Percentiles rank a stretch among this genome's conserved stretches.
Evolutionary conservation across 1,140 invertebrate species (phyloP).

Genomic region (Cheumatopsyche charites): DNA sequence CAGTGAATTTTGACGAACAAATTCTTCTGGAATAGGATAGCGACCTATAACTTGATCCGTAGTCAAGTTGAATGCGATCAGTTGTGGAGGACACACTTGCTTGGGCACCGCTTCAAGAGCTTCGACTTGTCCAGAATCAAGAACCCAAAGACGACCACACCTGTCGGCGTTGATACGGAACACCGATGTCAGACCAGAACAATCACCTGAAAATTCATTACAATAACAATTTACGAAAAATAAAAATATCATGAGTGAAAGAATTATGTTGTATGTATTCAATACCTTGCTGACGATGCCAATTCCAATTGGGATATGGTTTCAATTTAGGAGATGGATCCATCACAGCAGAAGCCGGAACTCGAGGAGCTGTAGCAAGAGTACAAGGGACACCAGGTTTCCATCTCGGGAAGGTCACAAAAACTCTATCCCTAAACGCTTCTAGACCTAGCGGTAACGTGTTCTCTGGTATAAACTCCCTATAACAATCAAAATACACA

Average conservation of each 20-base stretch:
- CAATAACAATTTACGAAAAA: not conserved
- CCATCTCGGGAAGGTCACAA: constrained; percentile 79
- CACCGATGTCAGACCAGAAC: constrained; percentile 74
- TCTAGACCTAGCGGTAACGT: constrained; percentile 77
- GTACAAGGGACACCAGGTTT: constrained; percentile 78
- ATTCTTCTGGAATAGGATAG: constrained; percentile 68
- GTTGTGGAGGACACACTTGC: constrained; percentile 73
- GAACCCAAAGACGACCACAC: constrained; percentile 75
- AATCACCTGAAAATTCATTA: constrained; percentile 56
- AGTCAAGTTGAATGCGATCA: constrained; percentile 74
- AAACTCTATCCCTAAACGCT: constrained; percentile 68
- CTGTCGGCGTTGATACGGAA: constrained; percentile 75
- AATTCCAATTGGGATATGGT: constrained; percentile 78
- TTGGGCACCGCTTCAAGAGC: constrained; percentile 67
- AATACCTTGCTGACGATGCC: constrained; percentile 66
- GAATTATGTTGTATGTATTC: constrained; percentile 28
- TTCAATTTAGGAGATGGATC: constrained; percentile 65
- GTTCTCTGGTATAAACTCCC: constrained; percentile 71
- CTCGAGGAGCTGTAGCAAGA: constrained; percentile 65
- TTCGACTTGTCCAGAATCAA: constrained; percentile 78
- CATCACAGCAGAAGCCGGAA: constrained; percentile 58
- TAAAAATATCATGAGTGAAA: too few relatives aligned
- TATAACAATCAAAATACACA: constrained; percentile 51
- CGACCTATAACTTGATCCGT: constrained; percentile 68
- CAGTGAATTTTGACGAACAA: constrained; percentile 73